Evolutionary conservation across 2,888 invertebrate species (phyloP), one percentile per base, ranked within the genome.

Genomic region (Leptothorax acervorum): DNA sequence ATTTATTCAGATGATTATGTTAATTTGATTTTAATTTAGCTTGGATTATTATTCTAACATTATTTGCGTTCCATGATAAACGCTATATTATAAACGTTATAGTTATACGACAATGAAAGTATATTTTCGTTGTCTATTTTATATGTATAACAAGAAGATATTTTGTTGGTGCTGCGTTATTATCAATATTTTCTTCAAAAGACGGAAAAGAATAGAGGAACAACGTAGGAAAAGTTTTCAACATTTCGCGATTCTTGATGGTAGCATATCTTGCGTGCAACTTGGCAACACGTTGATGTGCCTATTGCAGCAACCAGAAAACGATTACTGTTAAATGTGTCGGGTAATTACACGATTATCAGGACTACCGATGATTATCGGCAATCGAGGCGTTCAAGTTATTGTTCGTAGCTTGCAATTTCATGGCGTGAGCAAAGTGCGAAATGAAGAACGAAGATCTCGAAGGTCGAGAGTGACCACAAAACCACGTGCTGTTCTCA

Each of bases 251-350:
- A 63, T 76, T 57, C 18, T 78, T 60, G 31, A 79, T 23, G 65
- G 23, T 35, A 28, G 6, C 23, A 48, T 70, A 74, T 62, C 68
- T 70, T 53, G 63, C 71, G 63, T 62, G 51, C 73, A 42, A 66
- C 48, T 63, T 63, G 45, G 63, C 45, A 48, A 74, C 51, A 76
- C 75, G 74, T 88, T 70, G 74, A 82, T 85, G 79, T 82, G 78
- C 74, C 85, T 85, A 84, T 89, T 91, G 87, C 85, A 79, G 82
- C 88, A 76, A 87, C 85, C 74, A 83, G 68, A 45, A 63, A 81
- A 71, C 70, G 65, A 85, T 89, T 89, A 82, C 66, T 28, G 83
- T 53, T 79, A 83, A 87, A 73, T 70, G 78, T 42, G 68, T 71
- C 62, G 70, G 71, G 68, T 71, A 83, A 86, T 88, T 86, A 82